Evolutionary conservation across 2,888 invertebrate genomes (phyloP), one percentile per base, ranked within the genome.

Genomic region (Psylliodes chrysocephalus): DNA sequence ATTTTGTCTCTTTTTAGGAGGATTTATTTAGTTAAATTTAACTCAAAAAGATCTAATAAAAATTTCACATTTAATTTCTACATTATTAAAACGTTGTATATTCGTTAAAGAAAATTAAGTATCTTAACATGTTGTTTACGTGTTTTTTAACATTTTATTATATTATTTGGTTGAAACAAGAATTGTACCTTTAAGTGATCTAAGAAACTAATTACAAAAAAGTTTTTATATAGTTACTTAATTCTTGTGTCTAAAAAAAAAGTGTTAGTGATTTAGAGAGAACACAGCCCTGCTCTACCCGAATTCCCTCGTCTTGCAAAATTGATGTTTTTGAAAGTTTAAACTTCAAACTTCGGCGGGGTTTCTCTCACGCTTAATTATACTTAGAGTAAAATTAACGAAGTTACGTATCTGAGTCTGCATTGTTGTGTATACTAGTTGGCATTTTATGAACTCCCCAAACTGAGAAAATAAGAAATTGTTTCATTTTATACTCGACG

Each of bases 331-430:
- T 49, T 40, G 14, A 60, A 54, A 33, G 28, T 44, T 12, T 28
- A 47, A 63, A 63, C 40, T 44, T 12, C 18, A 47, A 63, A 63
- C 60, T 63, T 35, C 44, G 28, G 12, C 59, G 25, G 46, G 44
- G 40, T 49, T 60, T 53, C 57, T 57, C 22, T 49, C 38, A 60
- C 22, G 30, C 57, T 60, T 60, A 63, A 63, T 63, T 59, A 33
- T 60, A 18, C 28, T 46, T 49, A 42, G 33, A 60, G 60, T 51
- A 17, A 64, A 55, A 64, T 60, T 64, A 64, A 60, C 53, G 64
- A 53, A 52, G 59, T 59, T 63, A 46, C 59, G 44, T 59, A 63
- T 51, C 47, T 63, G 28, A 59, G 52, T 56, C 52, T 40, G 53
- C 28, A 56, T 63, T 63, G 53, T 59, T 53, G 44, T 57, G 33